phyloP scores from a whole-genome alignment of 2,888 invertebrate genomes.

The Amphimallon solstitiale region DNA sequence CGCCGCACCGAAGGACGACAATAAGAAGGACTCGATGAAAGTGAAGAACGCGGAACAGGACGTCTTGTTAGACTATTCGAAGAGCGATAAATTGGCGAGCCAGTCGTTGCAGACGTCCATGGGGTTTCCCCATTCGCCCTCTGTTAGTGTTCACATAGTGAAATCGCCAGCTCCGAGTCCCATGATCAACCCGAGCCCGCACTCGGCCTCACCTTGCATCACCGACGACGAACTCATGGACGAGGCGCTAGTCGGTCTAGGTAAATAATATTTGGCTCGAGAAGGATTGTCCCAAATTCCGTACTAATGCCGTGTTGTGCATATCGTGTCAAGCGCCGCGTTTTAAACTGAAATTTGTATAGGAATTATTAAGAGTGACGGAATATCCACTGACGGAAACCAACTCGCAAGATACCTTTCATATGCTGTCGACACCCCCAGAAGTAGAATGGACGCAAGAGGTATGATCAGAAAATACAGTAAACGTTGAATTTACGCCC shows the following conservation, averaged over 20 bases:
- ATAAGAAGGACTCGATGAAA: constrained; percentile 50
- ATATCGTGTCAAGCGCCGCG: too few species aligned
- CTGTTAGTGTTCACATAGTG: constrained; percentile 79
- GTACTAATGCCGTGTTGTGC: too few species aligned
- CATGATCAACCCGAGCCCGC: constrained; percentile 72
- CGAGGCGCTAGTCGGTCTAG: constrained; percentile 82
- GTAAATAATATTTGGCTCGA: constrained; percentile 66
- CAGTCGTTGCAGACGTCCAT: constrained; percentile 24
- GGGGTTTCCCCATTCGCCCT: constrained; percentile 70
- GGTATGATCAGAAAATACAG: too few species aligned
- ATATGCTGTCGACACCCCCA: too few species aligned
- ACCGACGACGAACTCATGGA: constrained; percentile 93
- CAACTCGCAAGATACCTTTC: too few species aligned
- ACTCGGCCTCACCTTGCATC: constrained; percentile 80
- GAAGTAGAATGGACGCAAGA: too few species aligned
- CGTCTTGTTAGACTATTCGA: constrained; percentile 73
- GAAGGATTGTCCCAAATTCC: neutral
- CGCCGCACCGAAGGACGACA: constrained; percentile 59
- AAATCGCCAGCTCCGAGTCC: constrained; percentile 81
- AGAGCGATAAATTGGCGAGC: constrained; percentile 32
- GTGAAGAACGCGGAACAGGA: constrained; percentile 65
- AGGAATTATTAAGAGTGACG: too few species aligned
- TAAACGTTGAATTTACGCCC: too few species aligned
- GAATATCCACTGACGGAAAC: too few species aligned
- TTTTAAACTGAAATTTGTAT: too few species aligned